Percentiles rank a stretch among this genome's conserved stretches.
Evolutionary conservation across 2,797 vertebrate species (phyloP).

Genomic region (Anguilla anguilla): DNA sequence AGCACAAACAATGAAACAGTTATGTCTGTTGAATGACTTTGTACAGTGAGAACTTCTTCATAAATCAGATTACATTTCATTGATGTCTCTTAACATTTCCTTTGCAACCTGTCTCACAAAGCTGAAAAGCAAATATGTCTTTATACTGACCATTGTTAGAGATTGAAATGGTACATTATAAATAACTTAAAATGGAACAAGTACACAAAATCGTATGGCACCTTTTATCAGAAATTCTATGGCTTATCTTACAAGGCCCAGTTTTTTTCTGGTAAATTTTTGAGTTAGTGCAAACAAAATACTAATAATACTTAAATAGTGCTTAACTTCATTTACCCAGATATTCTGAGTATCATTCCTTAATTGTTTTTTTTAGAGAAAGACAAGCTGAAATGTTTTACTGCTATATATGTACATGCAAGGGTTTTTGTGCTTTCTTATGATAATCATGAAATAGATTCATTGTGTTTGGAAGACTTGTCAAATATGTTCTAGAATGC

Average conservation of each 20-base stretch:
- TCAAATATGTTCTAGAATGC: neutral
- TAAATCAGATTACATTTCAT: neutral
- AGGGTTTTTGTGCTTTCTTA: slow-evolving; percentile 8
- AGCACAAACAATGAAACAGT: neutral
- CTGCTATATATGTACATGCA: neutral
- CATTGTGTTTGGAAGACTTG: neutral
- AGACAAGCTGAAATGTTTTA: neutral
- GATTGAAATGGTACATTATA: neutral
- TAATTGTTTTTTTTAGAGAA: neutral
- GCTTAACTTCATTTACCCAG: neutral
- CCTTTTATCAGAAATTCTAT: neutral
- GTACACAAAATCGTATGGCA: neutral
- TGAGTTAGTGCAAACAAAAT: neutral
- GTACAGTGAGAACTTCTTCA: neutral
- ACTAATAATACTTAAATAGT: neutral
- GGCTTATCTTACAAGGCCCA: neutral
- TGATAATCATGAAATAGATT: neutral
- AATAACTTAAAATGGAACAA: neutral
- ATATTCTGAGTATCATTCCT: neutral
- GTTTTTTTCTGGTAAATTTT: neutral
- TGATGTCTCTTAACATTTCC: slow-evolving; percentile 13
- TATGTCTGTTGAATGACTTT: neutral
- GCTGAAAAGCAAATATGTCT: slow-evolving; percentile 3
- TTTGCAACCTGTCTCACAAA: slow-evolving; percentile 25
- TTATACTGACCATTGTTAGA: neutral